These are phyloP conservation scores for Caenorhabditis plicata DNA, from an alignment of 2,888 invertebrate species.

Conservation along the genomic window DNA sequence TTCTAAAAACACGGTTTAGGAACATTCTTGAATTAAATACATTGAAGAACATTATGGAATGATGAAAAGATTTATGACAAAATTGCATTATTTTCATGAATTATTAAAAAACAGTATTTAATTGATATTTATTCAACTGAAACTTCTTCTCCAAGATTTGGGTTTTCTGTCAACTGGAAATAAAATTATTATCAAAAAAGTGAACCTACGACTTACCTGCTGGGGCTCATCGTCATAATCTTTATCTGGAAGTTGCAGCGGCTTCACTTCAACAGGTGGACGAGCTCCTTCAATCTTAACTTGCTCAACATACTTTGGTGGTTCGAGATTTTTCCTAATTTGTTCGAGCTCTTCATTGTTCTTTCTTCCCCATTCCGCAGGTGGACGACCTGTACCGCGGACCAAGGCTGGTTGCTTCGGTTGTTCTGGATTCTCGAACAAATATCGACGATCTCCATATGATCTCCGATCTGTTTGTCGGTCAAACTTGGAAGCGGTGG, in stretches of 20 bases:
- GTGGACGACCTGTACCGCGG: constrained; percentile 63
- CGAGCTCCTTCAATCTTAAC: constrained; percentile 63
- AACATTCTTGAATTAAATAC: too few relatives aligned
- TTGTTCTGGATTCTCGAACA: constrained; percentile 50
- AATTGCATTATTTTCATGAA: neutral
- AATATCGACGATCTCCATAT: constrained; percentile 55
- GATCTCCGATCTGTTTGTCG: constrained; percentile 77
- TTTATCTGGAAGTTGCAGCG: constrained; percentile 52
- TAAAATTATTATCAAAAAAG: neutral
- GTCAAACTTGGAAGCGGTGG: constrained; percentile 95
- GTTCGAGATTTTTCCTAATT: constrained; percentile 59
- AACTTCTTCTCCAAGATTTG: constrained; percentile 30
- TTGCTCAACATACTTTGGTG: constrained; percentile 65
- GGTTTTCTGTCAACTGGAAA: constrained; percentile 15
- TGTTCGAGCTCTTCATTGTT: constrained; percentile 63
- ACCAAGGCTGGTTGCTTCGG: constrained; percentile 50
- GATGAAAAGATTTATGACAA: too few relatives aligned
- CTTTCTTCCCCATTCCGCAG: constrained; percentile 65
- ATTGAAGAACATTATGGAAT: too few relatives aligned
- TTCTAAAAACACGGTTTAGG: too few relatives aligned
- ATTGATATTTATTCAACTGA: constrained; percentile 34
- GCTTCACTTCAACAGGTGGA: constrained; percentile 59
- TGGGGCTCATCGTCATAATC: constrained; percentile 43
- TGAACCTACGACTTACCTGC: neutral
- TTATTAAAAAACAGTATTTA: neutral